Conservation (phyloP, 2,797 vertebrate species). For the Apogon hyalosoma region DNA sequence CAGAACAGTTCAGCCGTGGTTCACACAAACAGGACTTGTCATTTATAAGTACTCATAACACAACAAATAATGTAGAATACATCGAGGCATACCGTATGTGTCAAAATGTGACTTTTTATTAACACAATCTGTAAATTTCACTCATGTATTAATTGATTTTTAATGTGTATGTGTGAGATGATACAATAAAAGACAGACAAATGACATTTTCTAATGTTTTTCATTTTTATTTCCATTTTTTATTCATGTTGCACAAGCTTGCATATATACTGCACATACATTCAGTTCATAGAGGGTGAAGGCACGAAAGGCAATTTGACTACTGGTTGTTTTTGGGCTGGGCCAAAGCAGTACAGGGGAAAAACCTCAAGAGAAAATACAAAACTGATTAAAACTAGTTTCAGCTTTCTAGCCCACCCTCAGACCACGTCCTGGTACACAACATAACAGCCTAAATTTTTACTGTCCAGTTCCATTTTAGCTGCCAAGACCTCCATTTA, state of each 20-base stretch:
- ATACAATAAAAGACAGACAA: constrained; percentile 35
- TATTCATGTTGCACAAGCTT: constrained; percentile 99
- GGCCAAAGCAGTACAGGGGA: constrained; percentile 91
- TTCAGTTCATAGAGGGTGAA: constrained; percentile 99
- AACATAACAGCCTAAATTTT: constrained; percentile 51
- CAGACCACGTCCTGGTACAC: constrained; percentile 65
- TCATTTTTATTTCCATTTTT: constrained; percentile 83
- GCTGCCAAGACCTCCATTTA: constrained; percentile 91
- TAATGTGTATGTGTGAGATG: background rate
- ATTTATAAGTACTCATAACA: background rate
- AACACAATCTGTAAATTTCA: background rate
- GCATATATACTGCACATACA: constrained; percentile 99
- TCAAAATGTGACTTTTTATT: background rate
- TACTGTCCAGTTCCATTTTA: constrained; percentile 83
- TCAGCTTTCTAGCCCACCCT: constrained; percentile 79
- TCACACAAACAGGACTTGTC: background rate
- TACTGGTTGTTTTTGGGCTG: constrained; percentile 94
- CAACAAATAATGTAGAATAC: background rate
- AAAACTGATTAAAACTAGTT: constrained; percentile 92
- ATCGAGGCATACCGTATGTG: background rate
- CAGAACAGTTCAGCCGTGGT: constrained; percentile 17
- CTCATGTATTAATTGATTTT: no score
- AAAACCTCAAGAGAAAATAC: constrained; percentile 92
- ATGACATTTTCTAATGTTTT: constrained; percentile 49
- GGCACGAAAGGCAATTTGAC: constrained; percentile 99